Evolutionary conservation across 92 coral and sea anemone genomes (phyloP).

Genomic region (Epizoanthus scotinus): DNA sequence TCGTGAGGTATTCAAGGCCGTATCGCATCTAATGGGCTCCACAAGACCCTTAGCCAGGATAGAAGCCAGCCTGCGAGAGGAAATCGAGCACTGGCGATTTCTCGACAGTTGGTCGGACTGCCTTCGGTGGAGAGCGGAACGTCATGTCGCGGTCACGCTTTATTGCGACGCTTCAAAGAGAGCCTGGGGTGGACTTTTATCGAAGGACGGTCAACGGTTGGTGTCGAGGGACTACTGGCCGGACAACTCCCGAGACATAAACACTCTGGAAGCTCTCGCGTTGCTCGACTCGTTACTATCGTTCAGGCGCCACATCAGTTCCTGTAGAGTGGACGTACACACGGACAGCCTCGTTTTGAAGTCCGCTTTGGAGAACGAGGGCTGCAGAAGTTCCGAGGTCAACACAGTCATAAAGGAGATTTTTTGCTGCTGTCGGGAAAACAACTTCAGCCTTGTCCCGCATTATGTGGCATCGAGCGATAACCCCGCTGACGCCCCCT

Average conservation of each 20-base stretch:
- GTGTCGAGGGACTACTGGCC: slow-evolving; percentile 51
- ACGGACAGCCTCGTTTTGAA: slow-evolving; percentile 26
- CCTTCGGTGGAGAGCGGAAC: slow-evolving; percentile 53
- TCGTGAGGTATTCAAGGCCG: neutral
- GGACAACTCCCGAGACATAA: neutral
- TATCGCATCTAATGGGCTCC: no score
- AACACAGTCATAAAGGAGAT: slow-evolving; percentile 56
- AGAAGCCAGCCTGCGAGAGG: neutral
- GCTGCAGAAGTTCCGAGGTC: slow-evolving; percentile 48
- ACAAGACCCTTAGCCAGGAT: slow-evolving; percentile 3
- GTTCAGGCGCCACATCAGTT: slow-evolving; percentile 11
- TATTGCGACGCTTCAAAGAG: slow-evolving; percentile 46
- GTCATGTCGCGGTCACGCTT: slow-evolving; percentile 42
- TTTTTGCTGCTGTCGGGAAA: slow-evolving; percentile 32
- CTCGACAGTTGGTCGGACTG: slow-evolving; percentile 43
- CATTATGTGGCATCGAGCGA: slow-evolving; percentile 40
- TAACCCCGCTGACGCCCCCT: slow-evolving; percentile 55
- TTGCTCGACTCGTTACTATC: slow-evolving; percentile 33
- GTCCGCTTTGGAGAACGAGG: slow-evolving; percentile 43
- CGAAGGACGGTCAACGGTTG: slow-evolving; percentile 25
- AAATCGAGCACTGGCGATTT: slow-evolving; percentile 53
- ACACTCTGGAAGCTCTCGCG: slow-evolving; percentile 39
- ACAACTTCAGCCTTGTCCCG: slow-evolving; percentile 44
- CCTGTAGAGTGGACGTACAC: slow-evolving; percentile 41
- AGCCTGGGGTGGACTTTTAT: slow-evolving; percentile 54